These are phyloP conservation scores for Drosophila obscura DNA, from an alignment of 1,140 invertebrate species.

Conservation along the genomic window DNA sequence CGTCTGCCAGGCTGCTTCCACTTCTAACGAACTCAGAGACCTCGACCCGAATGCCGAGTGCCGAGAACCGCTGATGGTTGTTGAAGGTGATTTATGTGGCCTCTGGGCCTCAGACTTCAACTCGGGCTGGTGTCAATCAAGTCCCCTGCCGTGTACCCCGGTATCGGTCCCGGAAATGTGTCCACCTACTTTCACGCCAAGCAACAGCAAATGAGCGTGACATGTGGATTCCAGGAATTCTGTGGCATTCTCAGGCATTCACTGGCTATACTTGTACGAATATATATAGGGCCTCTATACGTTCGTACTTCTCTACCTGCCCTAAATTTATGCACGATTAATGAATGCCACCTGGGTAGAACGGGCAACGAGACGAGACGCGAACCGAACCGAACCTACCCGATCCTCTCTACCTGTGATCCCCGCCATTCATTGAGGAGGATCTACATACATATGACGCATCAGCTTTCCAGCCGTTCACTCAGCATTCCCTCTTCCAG, in stretches of 20 bases:
- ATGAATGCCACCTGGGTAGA: conserved; percentile 71
- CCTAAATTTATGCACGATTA: conserved; percentile 80
- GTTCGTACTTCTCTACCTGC: conserved; percentile 51
- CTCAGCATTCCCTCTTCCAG: background rate
- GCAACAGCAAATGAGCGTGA: conserved; percentile 40
- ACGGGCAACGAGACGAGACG: background rate
- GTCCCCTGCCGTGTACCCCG: conserved; percentile 13
- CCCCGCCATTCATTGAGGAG: conserved; percentile 44
- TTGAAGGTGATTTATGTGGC: conserved; percentile 43
- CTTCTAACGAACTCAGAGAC: conserved; percentile 39
- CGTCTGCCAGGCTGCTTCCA: conserved; percentile 13
- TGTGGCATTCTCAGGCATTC: too few species aligned
- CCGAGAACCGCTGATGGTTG: conserved; percentile 15
- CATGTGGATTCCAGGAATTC: conserved; percentile 56
- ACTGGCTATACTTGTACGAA: background rate
- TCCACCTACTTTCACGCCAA: conserved; percentile 76
- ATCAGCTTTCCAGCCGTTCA: conserved; percentile 17
- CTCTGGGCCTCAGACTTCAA: background rate
- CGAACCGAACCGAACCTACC: background rate
- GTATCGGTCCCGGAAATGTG: conserved; percentile 58
- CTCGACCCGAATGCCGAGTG: background rate
- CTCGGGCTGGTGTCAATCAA: conserved; percentile 54
- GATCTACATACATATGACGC: conserved; percentile 10
- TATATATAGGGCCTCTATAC: conserved; percentile 14
- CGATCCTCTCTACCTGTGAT: conserved; percentile 26